Percentiles rank a stretch among this genome's conserved stretches.
phyloP scores from a whole-genome alignment of 2,888 invertebrate genomes.

The Agapetus fuscipes region DNA sequence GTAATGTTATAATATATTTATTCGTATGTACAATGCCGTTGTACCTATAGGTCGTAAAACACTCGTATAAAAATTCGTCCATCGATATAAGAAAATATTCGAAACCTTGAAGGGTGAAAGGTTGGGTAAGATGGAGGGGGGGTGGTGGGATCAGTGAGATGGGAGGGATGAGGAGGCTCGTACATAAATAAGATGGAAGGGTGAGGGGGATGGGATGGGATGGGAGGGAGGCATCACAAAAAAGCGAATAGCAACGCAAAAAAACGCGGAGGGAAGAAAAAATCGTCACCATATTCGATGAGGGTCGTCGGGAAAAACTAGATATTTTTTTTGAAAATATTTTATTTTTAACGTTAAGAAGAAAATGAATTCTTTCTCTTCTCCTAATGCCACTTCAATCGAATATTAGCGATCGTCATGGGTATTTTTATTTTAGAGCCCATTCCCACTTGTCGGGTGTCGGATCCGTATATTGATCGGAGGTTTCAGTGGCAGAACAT shows the following conservation, averaged over 20 bases:
- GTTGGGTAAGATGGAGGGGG: too few relatives aligned
- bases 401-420: too few relatives aligned
- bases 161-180: too few relatives aligned
- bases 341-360: background rate
- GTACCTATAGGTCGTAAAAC: slow-evolving; percentile 13
- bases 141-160: too few relatives aligned
- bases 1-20: background rate
- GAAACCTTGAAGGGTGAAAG: too few relatives aligned
- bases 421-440: too few relatives aligned
- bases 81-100: slow-evolving; percentile 17
- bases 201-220: slow-evolving; percentile 13
- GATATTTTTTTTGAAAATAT: background rate
- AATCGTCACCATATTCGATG: slow-evolving; percentile 21
- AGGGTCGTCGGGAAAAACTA: slow-evolving; percentile 8
- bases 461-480: too few relatives aligned
- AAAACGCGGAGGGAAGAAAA: slow-evolving; percentile 16
- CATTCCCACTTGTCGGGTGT: too few relatives aligned
- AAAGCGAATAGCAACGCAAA: slow-evolving; percentile 22
- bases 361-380: background rate
- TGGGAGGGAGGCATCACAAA: slow-evolving; percentile 17
- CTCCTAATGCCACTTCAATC: too few relatives aligned
- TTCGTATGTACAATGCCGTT: background rate
- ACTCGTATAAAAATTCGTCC: slow-evolving; percentile 20
- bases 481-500: too few relatives aligned
- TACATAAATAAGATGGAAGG: slow-evolving; percentile 20